These are phyloP conservation scores for Sebastes steindachneri DNA, from an alignment of 2,797 vertebrate genomes.

Conservation along the genomic window DNA sequence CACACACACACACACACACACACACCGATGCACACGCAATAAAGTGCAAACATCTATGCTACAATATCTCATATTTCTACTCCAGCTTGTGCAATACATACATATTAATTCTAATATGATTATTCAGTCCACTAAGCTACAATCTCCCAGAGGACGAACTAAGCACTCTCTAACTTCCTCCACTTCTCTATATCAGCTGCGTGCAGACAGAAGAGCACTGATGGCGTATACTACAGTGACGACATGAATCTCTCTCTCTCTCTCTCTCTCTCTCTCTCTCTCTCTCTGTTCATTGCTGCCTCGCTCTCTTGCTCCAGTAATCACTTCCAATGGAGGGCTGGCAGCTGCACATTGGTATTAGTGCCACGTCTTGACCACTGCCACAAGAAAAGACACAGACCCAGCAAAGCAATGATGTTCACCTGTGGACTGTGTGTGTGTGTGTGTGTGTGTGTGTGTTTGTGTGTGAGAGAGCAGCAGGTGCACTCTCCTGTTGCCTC, in stretches of 20 bases:
- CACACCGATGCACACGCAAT: background rate
- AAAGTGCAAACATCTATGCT: background rate
- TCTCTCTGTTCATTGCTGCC: background rate
- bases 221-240: background rate
- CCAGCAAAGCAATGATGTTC: slow-evolving; percentile 24
- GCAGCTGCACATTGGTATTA: slow-evolving; percentile 75
- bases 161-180: background rate
- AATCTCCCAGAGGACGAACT: background rate
- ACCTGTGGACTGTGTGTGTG: slow-evolving; percentile 39
- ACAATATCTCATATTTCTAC: background rate
- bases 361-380: slow-evolving; percentile 55
- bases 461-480: slow-evolving; percentile 31
- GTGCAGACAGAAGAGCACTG: slow-evolving; percentile 16
- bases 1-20: background rate
- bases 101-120: slow-evolving; percentile 8
- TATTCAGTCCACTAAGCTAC: slow-evolving; percentile 8
- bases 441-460: background rate
- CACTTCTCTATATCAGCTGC: background rate
- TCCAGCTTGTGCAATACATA: background rate
- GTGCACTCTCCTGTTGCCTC: slow-evolving; percentile 57
- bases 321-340: slow-evolving; percentile 24
- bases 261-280: background rate
- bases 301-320: slow-evolving; percentile 17
- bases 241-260: background rate
- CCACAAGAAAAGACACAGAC: slow-evolving; percentile 16